phyloP scores from a whole-genome alignment of 2,888 invertebrate genomes.

The Coenonympha glycerion region DNA sequence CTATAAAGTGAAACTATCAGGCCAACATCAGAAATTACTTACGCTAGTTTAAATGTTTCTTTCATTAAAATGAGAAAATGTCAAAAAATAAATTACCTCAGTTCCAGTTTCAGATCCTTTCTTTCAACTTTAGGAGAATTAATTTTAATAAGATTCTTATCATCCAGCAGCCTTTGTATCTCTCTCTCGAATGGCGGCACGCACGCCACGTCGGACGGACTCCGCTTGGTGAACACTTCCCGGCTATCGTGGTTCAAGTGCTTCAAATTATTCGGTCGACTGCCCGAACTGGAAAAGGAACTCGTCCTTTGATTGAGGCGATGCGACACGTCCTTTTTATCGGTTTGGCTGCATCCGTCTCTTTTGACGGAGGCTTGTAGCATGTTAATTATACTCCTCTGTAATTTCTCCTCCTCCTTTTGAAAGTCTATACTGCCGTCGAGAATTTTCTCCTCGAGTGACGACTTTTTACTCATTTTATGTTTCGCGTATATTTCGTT shows the following conservation, averaged over 20 bases:
- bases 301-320: slow-evolving; percentile 59
- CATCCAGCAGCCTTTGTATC: slow-evolving; percentile 85
- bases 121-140: slow-evolving; percentile 78
- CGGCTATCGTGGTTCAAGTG: slow-evolving; percentile 71
- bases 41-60: neutral
- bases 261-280: slow-evolving; percentile 70
- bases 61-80: neutral
- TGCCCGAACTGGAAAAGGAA: slow-evolving; percentile 72
- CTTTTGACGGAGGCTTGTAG: slow-evolving; percentile 76
- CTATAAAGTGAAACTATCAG: too few relatives aligned
- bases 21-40: neutral
- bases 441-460: slow-evolving; percentile 60
- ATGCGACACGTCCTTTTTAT: slow-evolving; percentile 76
- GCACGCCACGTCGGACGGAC: slow-evolving; percentile 69
- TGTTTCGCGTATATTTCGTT: slow-evolving; percentile 64
- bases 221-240: slow-evolving; percentile 65
- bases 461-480: slow-evolving; percentile 57
- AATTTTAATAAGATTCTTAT: slow-evolving; percentile 79
- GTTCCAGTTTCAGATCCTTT: slow-evolving; percentile 78
- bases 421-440: slow-evolving; percentile 56
- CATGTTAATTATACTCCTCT: slow-evolving; percentile 69
- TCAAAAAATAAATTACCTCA: slow-evolving; percentile 45
- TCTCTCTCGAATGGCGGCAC: slow-evolving; percentile 85
- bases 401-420: slow-evolving; percentile 69
- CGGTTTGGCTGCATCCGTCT: slow-evolving; percentile 80